phyloP scores from a whole-genome alignment of 2,888 invertebrate genomes.

The Chironomus tentans region DNA sequence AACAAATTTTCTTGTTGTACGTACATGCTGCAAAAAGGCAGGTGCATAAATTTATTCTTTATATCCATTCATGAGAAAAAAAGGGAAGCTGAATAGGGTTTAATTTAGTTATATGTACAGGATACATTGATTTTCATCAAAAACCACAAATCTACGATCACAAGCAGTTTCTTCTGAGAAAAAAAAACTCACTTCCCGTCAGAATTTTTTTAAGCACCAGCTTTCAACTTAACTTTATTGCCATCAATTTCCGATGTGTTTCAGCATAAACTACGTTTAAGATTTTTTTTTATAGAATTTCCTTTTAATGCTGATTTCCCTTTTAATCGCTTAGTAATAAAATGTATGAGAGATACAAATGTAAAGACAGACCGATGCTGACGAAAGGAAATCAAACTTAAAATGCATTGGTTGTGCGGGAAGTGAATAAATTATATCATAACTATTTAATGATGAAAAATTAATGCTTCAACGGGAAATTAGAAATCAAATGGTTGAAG shows the following conservation, averaged over 20 bases:
- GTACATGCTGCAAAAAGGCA: neutral
- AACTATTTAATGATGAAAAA: neutral
- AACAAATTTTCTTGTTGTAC: no score
- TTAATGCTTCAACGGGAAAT: neutral
- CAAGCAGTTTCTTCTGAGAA: neutral
- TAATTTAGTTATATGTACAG: neutral
- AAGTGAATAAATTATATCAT: neutral
- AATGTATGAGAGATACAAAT: neutral
- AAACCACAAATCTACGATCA: conserved; percentile 5
- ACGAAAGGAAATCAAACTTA: neutral
- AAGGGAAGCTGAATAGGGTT: conserved; percentile 11
- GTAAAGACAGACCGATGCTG: neutral
- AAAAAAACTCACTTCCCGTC: neutral
- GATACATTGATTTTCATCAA: conserved; percentile 2
- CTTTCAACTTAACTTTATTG: neutral
- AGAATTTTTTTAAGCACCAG: neutral
- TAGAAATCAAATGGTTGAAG: neutral
- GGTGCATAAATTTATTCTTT: conserved; percentile 6
- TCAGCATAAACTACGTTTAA: neutral
- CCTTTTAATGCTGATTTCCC: neutral
- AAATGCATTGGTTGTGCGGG: neutral
- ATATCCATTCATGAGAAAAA: neutral
- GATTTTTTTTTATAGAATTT: neutral
- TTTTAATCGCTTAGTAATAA: neutral
- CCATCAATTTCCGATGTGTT: conserved; percentile 9